Base-by-base conservation (phyloP, 1,140 invertebrate species). In the Eriosoma lanigerum region DNA sequence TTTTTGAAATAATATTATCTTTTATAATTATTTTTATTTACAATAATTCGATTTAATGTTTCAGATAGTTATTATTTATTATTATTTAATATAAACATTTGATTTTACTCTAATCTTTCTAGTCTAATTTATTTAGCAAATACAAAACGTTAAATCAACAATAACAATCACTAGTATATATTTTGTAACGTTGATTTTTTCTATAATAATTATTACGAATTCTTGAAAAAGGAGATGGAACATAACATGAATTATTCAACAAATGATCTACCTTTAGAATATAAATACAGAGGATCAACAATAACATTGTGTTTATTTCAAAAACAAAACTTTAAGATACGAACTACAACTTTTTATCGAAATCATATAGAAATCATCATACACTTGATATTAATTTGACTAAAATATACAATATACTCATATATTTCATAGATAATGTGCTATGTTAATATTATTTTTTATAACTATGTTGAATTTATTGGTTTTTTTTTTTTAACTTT, bases 171-270 rank as follows among this genome's bases (percentile, higher is more conserved):
- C 54, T 56, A 50, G 3, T 19, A 38, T 50, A 38, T 50, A 73
- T 38, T 73, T 54, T 50, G 26, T 64, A 64, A n/a, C 12, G 19
- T 29, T 68, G 12, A 4, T 46, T 46, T 19, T 26, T 73, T 21
- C n/a, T 56, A 38, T 19, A 21, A 75, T 75, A 75, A 56, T 75
- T 75, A 75, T 75, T 75, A 75, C 56, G 72, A 21, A 56, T 56
- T 75, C 52, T 38, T 24, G 9, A 24, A 38, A 56, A 38, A 75
- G 32, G 5, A 9, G 29, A 75, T 44, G 4, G 50, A 9, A 21
- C 17, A 56, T 26, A 38, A 44, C 52, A 38, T 75, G n/a, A 54
- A 75, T 44, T 56, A 56, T 44, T 56, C 29, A 21, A 24, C 29
- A 24, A 56, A 56, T n/a, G 21, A 38, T 56, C 8, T 17, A 29